These are phyloP conservation scores for Sylvicola cinctus DNA, from an alignment of 2,888 invertebrate genomes.

Conservation along the genomic window DNA sequence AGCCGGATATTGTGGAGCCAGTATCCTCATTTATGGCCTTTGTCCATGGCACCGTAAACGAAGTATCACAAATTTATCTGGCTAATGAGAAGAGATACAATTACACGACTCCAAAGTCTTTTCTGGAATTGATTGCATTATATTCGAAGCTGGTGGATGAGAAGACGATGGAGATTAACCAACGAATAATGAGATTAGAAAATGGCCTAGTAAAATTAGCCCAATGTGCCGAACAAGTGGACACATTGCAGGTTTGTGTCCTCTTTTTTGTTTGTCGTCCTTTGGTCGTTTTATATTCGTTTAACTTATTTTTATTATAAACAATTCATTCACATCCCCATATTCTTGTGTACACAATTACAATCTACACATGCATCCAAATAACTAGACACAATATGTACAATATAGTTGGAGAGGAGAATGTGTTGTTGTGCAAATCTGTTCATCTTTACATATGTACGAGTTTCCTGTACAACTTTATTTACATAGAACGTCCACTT, in stretches of 20 bases:
- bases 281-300: too few relatives aligned
- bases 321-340: too few relatives aligned
- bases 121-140: conserved; percentile 79
- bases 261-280: too few relatives aligned
- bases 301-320: too few relatives aligned
- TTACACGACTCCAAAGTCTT: conserved; percentile 96
- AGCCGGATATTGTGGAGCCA: conserved; percentile 37
- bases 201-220: conserved; percentile 78
- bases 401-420: too few relatives aligned
- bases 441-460: too few relatives aligned
- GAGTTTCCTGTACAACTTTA: too few relatives aligned
- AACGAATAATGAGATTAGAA: conserved; percentile 62
- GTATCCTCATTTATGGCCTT: conserved; percentile 84
- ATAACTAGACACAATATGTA: too few relatives aligned
- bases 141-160: conserved; percentile 52
- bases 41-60: conserved; percentile 76
- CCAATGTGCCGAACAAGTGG: conserved; percentile 70
- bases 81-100: conserved; percentile 79
- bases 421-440: too few relatives aligned
- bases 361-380: too few relatives aligned
- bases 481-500: too few relatives aligned
- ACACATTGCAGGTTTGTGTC: conserved; percentile 46
- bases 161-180: conserved; percentile 45
- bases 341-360: too few relatives aligned
- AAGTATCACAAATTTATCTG: conserved; percentile 62